Evolutionary conservation across 2,113 vertebrate genomes (phyloP).

Genomic region (Forbesichthys papilliferus): DNA sequence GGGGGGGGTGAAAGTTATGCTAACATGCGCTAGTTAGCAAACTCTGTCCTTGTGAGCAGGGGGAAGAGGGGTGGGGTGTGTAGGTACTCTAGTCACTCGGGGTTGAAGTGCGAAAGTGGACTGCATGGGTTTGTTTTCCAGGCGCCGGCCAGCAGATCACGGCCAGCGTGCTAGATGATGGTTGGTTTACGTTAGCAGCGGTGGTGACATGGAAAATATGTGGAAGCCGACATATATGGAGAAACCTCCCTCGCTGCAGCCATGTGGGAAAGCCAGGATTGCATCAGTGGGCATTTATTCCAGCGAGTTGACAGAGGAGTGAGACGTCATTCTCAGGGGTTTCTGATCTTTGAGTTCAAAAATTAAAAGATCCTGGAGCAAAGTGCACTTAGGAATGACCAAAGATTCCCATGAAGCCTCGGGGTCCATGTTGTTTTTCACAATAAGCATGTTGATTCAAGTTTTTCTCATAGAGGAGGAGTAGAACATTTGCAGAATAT

Average conservation of each 20-base stretch:
- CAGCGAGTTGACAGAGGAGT: slow-evolving; percentile 53
- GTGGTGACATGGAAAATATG: slow-evolving; percentile 65
- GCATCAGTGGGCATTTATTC: slow-evolving; percentile 54
- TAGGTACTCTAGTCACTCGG: slow-evolving; percentile 13
- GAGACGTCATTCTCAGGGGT: slow-evolving; percentile 41
- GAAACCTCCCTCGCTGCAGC: slow-evolving; percentile 46
- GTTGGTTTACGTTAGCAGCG: slow-evolving; percentile 62
- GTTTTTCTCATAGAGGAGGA: slow-evolving; percentile 5
- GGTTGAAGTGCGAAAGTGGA: slow-evolving; percentile 4
- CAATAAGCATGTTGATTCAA: slow-evolving; percentile 1
- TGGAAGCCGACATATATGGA: slow-evolving; percentile 69
- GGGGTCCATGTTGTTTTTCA: slow-evolving; percentile 14
- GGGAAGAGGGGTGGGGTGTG: not conserved
- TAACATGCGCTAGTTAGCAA: no score
- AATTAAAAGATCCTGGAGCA: slow-evolving; percentile 4
- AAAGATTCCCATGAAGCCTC: not conserved
- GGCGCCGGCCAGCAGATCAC: slow-evolving; percentile 42
- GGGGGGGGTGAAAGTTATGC: slow-evolving; percentile 12
- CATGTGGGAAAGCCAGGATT: slow-evolving; percentile 51
- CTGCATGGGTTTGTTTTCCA: slow-evolving; percentile 48
- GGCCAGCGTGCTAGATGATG: slow-evolving; percentile 37
- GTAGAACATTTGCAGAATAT: slow-evolving; percentile 5
- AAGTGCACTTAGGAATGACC: slow-evolving; percentile 20
- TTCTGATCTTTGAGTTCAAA: not conserved
- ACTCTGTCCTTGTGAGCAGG: not conserved